Percentiles rank a stretch among this genome's conserved stretches.
phyloP scores from a whole-genome alignment of 2,888 invertebrate species.

The Noctua comes region DNA sequence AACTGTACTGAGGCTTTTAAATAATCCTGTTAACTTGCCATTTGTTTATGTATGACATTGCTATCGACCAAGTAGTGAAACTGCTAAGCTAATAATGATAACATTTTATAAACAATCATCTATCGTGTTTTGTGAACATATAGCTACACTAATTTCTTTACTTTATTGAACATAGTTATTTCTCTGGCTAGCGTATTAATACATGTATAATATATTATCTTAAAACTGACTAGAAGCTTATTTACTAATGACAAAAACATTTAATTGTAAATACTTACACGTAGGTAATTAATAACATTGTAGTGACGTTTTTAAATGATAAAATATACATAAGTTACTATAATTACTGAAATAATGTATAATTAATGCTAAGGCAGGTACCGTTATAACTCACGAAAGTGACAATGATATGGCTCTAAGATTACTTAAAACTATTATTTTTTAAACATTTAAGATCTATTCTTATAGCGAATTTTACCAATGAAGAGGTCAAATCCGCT shows the following conservation, averaged over 20 bases:
- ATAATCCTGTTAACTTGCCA: no score
- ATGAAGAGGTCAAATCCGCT: not conserved
- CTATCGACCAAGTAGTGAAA: not conserved
- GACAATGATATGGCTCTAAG: constrained; percentile 59
- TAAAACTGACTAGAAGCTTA: constrained; percentile 46
- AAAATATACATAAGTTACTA: constrained; percentile 2
- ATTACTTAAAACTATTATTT: constrained; percentile 16
- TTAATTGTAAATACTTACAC: not conserved
- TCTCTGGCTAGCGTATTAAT: constrained; percentile 9
- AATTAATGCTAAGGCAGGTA: constrained; percentile 64
- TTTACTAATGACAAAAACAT: not conserved
- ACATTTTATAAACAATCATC: not conserved
- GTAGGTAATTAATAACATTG: not conserved
- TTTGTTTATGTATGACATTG: not conserved
- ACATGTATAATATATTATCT: not conserved
- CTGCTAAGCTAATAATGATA: constrained; percentile 7
- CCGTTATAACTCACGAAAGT: constrained; percentile 54
- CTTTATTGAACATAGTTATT: not conserved
- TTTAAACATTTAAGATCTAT: not conserved
- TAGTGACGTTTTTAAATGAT: constrained; percentile 24
- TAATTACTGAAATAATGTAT: constrained; percentile 39
- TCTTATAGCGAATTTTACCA: constrained; percentile 6
- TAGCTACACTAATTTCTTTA: constrained; percentile 9
- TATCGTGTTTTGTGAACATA: not conserved
- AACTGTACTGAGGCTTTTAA: not conserved